Percentiles rank a stretch among this genome's conserved stretches.
These are phyloP conservation scores for Ceratotherium simum DNA, from an alignment of 2,113 vertebrate species.

Conservation along the genomic window DNA sequence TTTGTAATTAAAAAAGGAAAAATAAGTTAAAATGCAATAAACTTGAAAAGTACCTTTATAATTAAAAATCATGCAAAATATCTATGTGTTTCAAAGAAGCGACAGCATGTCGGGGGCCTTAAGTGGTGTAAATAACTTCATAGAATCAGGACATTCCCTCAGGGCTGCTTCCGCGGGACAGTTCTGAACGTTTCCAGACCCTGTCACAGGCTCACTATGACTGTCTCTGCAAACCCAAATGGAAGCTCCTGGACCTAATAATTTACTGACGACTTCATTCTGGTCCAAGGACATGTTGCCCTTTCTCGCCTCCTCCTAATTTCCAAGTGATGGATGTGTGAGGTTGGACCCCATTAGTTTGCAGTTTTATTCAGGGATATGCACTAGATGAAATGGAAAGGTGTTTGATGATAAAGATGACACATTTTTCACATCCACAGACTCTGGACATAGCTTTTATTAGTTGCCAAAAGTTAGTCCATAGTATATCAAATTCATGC, in stretches of 20 bases:
- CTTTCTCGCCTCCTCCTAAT: background rate
- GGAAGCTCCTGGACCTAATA: background rate
- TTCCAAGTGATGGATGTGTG: background rate
- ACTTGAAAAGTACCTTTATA: background rate
- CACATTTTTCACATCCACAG: background rate
- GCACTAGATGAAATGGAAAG: conserved; percentile 24
- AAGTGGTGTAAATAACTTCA: background rate
- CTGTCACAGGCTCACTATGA: background rate
- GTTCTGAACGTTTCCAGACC: background rate
- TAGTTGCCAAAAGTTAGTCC: background rate
- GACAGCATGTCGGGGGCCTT: accelerated
- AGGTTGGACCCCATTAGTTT: background rate
- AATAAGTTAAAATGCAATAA: background rate
- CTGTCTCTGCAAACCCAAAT: background rate
- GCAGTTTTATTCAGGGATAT: background rate
- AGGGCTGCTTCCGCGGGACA: background rate
- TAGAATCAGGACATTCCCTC: background rate
- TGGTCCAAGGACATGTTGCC: background rate
- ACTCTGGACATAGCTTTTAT: background rate
- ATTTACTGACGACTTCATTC: background rate
- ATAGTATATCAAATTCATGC: background rate
- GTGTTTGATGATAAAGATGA: background rate
- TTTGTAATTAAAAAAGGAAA: background rate
- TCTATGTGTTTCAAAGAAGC: background rate
- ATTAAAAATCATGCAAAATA: background rate